Conservation (phyloP, 2,797 vertebrate genomes). For the Anguilla anguilla region DNA sequence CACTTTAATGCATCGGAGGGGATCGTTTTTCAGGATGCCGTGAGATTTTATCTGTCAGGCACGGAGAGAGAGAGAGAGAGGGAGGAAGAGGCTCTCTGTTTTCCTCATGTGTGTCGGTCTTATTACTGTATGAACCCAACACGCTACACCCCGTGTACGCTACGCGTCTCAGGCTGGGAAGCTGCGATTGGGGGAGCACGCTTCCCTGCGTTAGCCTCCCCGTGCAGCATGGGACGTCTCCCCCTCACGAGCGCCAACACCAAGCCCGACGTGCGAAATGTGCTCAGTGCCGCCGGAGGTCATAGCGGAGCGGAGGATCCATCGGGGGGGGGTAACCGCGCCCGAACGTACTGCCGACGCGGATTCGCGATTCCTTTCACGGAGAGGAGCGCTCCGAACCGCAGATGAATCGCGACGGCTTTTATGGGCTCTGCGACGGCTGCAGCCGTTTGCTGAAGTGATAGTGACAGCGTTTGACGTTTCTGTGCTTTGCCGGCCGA, state of each 20-base stretch:
- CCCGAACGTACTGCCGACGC: neutral
- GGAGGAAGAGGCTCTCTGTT: neutral
- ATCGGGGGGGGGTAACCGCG: neutral
- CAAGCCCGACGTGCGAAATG: neutral
- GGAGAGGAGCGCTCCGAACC: neutral
- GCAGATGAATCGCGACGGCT: neutral
- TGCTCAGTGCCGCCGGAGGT: neutral
- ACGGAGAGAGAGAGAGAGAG: too few relatives aligned
- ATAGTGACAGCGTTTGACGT: conserved; percentile 9
- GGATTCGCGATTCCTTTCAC: neutral
- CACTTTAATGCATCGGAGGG: neutral
- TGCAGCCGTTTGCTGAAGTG: neutral
- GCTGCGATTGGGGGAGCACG: too few relatives aligned
- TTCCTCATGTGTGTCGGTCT: neutral
- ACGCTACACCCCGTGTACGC: too few relatives aligned
- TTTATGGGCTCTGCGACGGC: neutral
- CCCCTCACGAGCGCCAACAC: neutral
- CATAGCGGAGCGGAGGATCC: neutral
- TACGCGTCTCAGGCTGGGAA: too few relatives aligned
- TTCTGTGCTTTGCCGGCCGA: neutral
- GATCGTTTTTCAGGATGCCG: neutral
- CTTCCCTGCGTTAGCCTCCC: neutral
- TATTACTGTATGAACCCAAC: too few relatives aligned
- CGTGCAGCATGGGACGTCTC: neutral
- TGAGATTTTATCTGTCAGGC: neutral